Evolutionary conservation across 2,888 invertebrate genomes (phyloP).

Genomic region (Lysandra coridon): DNA sequence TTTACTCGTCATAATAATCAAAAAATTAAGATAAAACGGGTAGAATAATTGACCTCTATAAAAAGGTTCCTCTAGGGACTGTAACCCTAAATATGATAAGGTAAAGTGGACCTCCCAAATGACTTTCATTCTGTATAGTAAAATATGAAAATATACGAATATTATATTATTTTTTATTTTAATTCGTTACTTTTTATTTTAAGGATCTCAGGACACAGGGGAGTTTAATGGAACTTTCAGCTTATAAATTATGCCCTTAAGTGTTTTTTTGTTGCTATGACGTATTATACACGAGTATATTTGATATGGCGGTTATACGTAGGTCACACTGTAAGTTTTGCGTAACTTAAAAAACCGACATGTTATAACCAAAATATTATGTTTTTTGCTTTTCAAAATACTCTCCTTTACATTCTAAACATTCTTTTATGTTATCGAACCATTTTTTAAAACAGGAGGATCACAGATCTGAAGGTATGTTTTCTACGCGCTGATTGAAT

Average conservation of each 20-base stretch:
- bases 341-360: no score
- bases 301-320: no score
- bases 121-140: background rate
- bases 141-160: background rate
- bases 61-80: background rate
- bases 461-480: no score
- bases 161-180: background rate
- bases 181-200: background rate
- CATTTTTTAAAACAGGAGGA: no score
- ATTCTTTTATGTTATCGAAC: no score
- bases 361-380: no score
- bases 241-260: background rate
- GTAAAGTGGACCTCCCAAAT: background rate
- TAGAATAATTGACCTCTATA: slow-evolving; percentile 5
- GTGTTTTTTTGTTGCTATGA: background rate
- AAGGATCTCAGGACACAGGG: background rate
- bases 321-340: no score
- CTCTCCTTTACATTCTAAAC: no score
- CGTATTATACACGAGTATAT: no score
- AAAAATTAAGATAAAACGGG: background rate
- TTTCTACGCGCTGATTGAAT: no score
- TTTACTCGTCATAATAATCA: background rate
- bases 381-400: no score
- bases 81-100: slow-evolving; percentile 5
- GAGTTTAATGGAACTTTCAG: background rate